Conservation (phyloP, 1,140 invertebrate species). For the Hypothenemus hampei region DNA sequence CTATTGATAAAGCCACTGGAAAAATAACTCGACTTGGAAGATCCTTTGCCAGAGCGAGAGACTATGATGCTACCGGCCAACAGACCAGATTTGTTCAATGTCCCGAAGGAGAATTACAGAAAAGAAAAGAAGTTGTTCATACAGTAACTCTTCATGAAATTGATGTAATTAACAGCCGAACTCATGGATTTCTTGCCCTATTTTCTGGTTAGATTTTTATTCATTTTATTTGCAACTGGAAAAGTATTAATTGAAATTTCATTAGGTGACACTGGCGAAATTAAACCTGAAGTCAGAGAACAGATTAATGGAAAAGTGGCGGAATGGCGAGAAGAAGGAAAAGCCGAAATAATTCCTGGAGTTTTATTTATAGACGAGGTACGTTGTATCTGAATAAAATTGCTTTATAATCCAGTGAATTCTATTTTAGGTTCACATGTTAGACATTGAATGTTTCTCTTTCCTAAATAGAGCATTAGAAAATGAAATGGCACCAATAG, state of each 20-base stretch:
- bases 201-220: conserved; percentile 74
- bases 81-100: conserved; percentile 96
- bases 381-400: conserved; percentile 9
- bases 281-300: conserved; percentile 95
- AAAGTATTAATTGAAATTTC: neutral
- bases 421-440: conserved; percentile 81
- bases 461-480: conserved; percentile 95
- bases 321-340: conserved; percentile 99
- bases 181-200: conserved; percentile 94
- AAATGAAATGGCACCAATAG: conserved; percentile 93
- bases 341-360: conserved; percentile 96
- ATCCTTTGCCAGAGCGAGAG: conserved; percentile 91
- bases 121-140: conserved; percentile 98
- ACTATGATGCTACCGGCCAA: conserved; percentile 89
- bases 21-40: conserved; percentile 93
- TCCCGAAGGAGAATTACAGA: conserved; percentile 97
- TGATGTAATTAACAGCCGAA: conserved; percentile 96
- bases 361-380: conserved; percentile 90
- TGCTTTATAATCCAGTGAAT: conserved; percentile 3
- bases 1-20: conserved; percentile 94
- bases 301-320: conserved; percentile 98
- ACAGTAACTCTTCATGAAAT: conserved; percentile 98
- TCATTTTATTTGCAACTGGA: neutral
- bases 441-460: conserved; percentile 98
- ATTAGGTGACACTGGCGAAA: conserved; percentile 90